Evolutionary conservation across 92 coral and sea anemone genomes (phyloP).

Genomic region (Paramuricea clavata): DNA sequence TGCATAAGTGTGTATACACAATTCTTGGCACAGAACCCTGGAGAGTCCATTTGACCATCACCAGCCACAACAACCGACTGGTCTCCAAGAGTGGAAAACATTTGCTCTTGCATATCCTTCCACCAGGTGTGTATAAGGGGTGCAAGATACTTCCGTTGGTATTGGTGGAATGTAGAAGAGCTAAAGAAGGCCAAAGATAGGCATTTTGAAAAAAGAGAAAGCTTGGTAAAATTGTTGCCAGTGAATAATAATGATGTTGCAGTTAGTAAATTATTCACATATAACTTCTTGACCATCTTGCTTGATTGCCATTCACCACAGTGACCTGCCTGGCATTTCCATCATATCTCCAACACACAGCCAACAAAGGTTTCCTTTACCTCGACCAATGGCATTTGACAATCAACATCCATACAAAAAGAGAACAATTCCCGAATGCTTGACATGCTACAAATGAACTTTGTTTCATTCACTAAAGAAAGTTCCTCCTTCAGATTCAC

Average conservation of each 20-base stretch:
- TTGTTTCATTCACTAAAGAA: too few species aligned
- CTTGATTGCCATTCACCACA: constrained; percentile 50
- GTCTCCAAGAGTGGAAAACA: not conserved
- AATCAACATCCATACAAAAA: constrained; percentile 48
- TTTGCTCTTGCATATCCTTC: not conserved
- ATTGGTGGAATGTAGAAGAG: constrained; percentile 12
- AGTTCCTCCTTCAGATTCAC: too few species aligned
- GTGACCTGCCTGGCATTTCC: constrained; percentile 36
- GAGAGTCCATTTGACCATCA: constrained; percentile 44
- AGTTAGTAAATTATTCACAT: constrained; percentile 49
- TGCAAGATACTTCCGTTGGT: not conserved
- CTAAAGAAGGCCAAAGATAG: constrained; percentile 10
- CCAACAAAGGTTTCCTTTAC: too few species aligned
- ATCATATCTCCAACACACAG: constrained; percentile 49
- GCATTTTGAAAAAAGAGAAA: constrained; percentile 39
- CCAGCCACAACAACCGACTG: constrained; percentile 41
- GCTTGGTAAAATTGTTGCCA: constrained; percentile 51
- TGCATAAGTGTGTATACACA: constrained; percentile 30
- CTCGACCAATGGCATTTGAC: constrained; percentile 52
- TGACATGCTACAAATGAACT: constrained; percentile 37
- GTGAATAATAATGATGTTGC: constrained; percentile 51
- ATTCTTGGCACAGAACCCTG: constrained; percentile 38
- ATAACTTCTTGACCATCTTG: constrained; percentile 27
- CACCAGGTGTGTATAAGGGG: not conserved
- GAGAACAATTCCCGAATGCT: constrained; percentile 34